Base-by-base conservation (phyloP, 2,888 invertebrate species). In the Danaus chrysippus region DNA sequence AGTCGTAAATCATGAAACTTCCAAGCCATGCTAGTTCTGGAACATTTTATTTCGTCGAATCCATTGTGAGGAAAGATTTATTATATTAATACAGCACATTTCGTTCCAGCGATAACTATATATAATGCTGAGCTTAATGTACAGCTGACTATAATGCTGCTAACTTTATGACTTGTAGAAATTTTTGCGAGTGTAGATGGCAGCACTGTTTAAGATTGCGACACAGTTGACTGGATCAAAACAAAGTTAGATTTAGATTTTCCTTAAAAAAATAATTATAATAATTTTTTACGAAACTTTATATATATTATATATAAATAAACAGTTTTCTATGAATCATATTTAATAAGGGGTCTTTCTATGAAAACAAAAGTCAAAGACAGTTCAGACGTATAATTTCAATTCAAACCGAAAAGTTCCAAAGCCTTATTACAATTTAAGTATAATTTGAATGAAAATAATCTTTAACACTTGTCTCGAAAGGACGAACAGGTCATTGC, bases 51-150 rank as follows among this genome's bases (percentile, higher is more conserved):
- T 74, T 70, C 68, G 67, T 67, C 68, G 68, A 71, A 72, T 73
- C 73, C 67, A 72, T 73, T 74, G 73, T 73, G 70, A 61, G 65
- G 66, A 60, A 67, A 74, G 75, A 76, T 76, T 76, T 76, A 76
- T 76, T 69, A 72, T 69, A 70, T 71, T 70, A 73, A 73, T 74
- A 71, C 71, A 70, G 67, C 67, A 71, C 72, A 70, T 71, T 71
- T 71, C 67, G 67, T 65, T 67, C 65, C 69, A 65, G 63, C 58
- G 61, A 61, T 60, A 63, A 66, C 65, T 66, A 59, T 63, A 61
- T 61, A 62, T 57, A 62, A 61, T 59, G 54, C 61, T 42, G 59
- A 53, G 57, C 61, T 52, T 55, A 55, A 59, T 64, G 42, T 59
- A 61, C 43, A 54, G 44, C 44, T 13, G 54, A 44, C 54, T 62